phyloP scores from a whole-genome alignment of 2,888 invertebrate species.

The Leptopilina syphax region DNA sequence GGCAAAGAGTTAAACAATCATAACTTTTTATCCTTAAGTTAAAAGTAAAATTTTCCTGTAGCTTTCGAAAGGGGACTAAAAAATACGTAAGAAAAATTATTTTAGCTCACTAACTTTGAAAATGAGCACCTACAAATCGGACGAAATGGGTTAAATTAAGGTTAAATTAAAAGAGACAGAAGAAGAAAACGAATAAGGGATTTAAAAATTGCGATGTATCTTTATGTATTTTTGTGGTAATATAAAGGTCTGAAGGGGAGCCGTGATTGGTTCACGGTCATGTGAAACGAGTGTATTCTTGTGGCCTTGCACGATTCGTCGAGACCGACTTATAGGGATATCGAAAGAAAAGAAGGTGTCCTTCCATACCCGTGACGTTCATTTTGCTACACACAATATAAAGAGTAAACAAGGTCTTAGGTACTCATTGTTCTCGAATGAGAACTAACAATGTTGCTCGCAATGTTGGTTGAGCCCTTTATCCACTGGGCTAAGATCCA shows the following conservation, averaged over 20 bases:
- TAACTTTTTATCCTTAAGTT: too few species aligned
- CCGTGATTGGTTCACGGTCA: conserved; percentile 39
- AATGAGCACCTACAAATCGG: too few species aligned
- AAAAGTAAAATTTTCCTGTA: too few species aligned
- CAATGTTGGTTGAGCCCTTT: too few species aligned
- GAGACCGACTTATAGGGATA: conserved; percentile 37
- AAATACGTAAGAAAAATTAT: too few species aligned
- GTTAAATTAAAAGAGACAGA: too few species aligned
- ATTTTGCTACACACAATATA: conserved; percentile 4
- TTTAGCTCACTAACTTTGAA: too few species aligned
- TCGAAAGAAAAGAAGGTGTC: conserved; percentile 36
- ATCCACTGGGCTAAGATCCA: too few species aligned
- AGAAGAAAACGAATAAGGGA: not conserved
- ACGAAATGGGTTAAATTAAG: too few species aligned
- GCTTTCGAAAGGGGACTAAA: too few species aligned
- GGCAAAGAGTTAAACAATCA: too few species aligned
- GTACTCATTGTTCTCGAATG: conserved; percentile 35
- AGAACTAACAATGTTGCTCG: not conserved
- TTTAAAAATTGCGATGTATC: not conserved
- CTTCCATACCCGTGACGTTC: conserved; percentile 29
- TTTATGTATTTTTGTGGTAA: conserved; percentile 10
- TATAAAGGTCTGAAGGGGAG: conserved; percentile 20
- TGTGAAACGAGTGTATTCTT: not conserved
- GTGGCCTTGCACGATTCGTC: conserved; percentile 40
- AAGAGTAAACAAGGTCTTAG: conserved; percentile 30